Evolutionary conservation across 2,888 invertebrate genomes (phyloP).

Genomic region (Melieria omissa): DNA sequence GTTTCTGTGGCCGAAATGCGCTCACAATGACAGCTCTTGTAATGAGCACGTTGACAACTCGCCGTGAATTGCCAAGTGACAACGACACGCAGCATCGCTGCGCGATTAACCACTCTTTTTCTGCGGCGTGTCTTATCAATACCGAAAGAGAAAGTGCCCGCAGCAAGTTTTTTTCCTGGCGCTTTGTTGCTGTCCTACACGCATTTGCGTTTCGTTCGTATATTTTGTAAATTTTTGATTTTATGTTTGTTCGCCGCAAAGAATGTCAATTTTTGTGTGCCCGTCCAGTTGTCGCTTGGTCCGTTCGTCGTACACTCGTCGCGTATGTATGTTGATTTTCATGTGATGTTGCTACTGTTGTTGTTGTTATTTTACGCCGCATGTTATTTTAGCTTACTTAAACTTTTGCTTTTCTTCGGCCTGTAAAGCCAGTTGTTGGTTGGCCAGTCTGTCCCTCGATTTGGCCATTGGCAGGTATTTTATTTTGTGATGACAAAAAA

Average conservation of each 20-base stretch:
- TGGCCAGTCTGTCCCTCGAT: neutral
- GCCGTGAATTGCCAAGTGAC: no score
- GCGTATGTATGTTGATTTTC: slow-evolving; percentile 36
- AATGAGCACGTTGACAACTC: no score
- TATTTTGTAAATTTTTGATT: no score
- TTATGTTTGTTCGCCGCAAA: slow-evolving; percentile 42
- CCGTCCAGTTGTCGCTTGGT: neutral
- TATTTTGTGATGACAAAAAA: slow-evolving; percentile 1
- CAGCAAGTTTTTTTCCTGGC: slow-evolving; percentile 53
- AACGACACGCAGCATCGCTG: no score
- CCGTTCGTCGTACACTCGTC: slow-evolving; percentile 40
- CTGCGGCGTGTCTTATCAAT: no score
- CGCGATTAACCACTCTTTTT: no score
- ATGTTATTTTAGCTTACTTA: slow-evolving; percentile 31
- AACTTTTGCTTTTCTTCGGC: slow-evolving; percentile 62
- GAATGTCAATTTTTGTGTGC: slow-evolving; percentile 60
- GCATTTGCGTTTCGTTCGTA: no score
- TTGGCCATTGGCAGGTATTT: neutral
- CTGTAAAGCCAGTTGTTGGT: slow-evolving; percentile 27
- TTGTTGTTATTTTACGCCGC: neutral
- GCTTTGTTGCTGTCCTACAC: no score
- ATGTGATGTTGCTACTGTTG: neutral
- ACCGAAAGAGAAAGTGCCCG: slow-evolving; percentile 63
- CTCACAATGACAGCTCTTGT: no score
- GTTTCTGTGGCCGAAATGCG: no score